phyloP scores from a whole-genome alignment of 2,888 invertebrate genomes.

The Eupeodes luniger region DNA sequence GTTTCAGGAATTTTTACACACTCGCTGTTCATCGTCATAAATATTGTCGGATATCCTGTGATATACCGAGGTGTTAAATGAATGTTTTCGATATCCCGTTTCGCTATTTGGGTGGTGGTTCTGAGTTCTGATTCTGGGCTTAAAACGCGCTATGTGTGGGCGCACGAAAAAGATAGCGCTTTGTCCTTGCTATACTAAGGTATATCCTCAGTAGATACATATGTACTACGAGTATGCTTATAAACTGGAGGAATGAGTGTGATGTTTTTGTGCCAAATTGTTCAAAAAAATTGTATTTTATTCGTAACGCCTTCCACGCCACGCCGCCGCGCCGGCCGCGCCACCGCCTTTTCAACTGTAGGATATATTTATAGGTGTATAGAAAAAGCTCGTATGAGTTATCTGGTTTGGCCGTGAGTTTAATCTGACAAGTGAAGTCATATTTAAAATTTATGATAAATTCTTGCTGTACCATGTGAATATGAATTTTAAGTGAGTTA shows the following conservation, averaged over 20 bases:
- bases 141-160: not conserved
- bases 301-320: too few species aligned
- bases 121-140: not conserved
- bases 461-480: slow-evolving; percentile 24
- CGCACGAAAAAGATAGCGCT: slow-evolving; percentile 41
- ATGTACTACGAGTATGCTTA: not conserved
- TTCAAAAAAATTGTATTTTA: slow-evolving; percentile 16
- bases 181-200: not conserved
- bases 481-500: slow-evolving; percentile 31
- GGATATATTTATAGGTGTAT: not conserved
- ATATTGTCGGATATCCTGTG: slow-evolving; percentile 73
- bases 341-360: not conserved
- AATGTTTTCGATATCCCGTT: slow-evolving; percentile 70
- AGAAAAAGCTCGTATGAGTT: slow-evolving; percentile 33
- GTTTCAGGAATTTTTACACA: slow-evolving; percentile 47
- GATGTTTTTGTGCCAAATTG: slow-evolving; percentile 48
- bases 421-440: slow-evolving; percentile 64
- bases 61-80: slow-evolving; percentile 74
- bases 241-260: not conserved
- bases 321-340: too few species aligned
- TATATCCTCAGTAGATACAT: not conserved
- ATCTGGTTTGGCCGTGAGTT: slow-evolving; percentile 59
- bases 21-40: slow-evolving; percentile 63
- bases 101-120: not conserved
- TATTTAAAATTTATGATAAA: slow-evolving; percentile 62